A percentile compares a stretch with the other conserved stretches of the same genome.
Evolutionary conservation across 1,140 invertebrate genomes (phyloP).

Genomic region (Goniozus legneri): DNA sequence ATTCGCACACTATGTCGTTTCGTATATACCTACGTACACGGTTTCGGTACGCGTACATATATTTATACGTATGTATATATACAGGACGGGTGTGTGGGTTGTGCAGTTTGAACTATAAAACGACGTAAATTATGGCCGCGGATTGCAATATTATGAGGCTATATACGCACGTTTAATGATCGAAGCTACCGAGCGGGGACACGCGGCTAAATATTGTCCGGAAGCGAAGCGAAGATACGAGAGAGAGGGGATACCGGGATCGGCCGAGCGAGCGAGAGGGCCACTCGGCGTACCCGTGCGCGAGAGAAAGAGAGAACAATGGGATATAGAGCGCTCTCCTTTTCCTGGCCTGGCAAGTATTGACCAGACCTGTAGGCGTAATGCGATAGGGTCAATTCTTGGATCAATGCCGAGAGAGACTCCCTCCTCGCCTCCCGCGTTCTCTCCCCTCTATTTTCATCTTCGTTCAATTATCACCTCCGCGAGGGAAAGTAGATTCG

Average conservation of each 20-base stretch:
- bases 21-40: background rate
- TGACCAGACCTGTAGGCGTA: slow-evolving; percentile 15
- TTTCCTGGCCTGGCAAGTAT: slow-evolving; percentile 29
- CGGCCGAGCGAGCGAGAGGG: too few species aligned
- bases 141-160: slow-evolving; percentile 56
- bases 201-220: slow-evolving; percentile 49
- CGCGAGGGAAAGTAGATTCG: too few species aligned
- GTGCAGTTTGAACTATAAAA: slow-evolving; percentile 57
- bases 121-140: slow-evolving; percentile 55
- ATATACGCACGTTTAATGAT: slow-evolving; percentile 57
- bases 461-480: background rate
- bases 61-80: background rate
- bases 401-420: background rate
- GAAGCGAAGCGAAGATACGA: slow-evolving; percentile 19
- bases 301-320: too few species aligned
- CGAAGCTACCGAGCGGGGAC: slow-evolving; percentile 47
- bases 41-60: background rate
- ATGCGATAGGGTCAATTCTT: background rate
- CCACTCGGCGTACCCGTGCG: too few species aligned
- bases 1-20: slow-evolving; percentile 10
- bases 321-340: too few species aligned
- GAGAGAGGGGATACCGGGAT: too few species aligned
- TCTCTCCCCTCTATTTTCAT: background rate
- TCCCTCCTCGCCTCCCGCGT: too few species aligned
- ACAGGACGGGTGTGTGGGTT: slow-evolving; percentile 38